Base-by-base conservation (phyloP, 2,797 vertebrate species). In the Rhyacichthys aspro region DNA sequence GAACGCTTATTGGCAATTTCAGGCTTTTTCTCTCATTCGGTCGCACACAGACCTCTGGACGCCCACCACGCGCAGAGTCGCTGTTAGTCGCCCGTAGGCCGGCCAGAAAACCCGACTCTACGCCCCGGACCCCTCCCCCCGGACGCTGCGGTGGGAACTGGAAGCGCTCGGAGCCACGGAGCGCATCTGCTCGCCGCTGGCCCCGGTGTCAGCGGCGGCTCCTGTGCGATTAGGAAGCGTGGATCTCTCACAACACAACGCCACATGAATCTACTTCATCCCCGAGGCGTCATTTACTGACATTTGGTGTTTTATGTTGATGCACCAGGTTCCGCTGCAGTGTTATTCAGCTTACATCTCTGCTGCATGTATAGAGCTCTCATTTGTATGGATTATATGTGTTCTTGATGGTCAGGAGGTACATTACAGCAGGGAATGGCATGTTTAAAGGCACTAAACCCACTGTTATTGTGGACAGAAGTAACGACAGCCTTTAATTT, bases 211-310 rank as follows among this genome's bases (percentile, higher is more conserved):
- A 48, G 16, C 68, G 36, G 55, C 7, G 81, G 76, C 76, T 83
- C 71, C 19, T 72, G 67, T 71, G 80, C 82, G 89, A 87, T 88
- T 86, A 88, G 74, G 49, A 70, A 85, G 84, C 83, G 23, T 85
- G 70, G 78, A 67, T 74, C 43, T 74, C 43, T 77, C 68, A 69
- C 70, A 78, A 82, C 67, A 61, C 67, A 59, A 54, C 59, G 67
- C 63, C 74, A 60, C 74, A 79, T 50, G 43, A 53, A 80, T 43
- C 47, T 0, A 36, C 36, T 23, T 4, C 23, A 1, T 33, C 45
- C 45, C 45, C 0, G 2, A 2, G 45, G 45, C 8, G 45, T 2
- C 7, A n/a, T 32, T 14, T n/a, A 14, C 44, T 23, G 11, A 28
- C 11, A 19, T 12, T 28, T 19, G 6, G 23, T 23, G 17, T 23